phyloP scores from a whole-genome alignment of 2,113 vertebrate genomes.

The Centropus unirufus region DNA sequence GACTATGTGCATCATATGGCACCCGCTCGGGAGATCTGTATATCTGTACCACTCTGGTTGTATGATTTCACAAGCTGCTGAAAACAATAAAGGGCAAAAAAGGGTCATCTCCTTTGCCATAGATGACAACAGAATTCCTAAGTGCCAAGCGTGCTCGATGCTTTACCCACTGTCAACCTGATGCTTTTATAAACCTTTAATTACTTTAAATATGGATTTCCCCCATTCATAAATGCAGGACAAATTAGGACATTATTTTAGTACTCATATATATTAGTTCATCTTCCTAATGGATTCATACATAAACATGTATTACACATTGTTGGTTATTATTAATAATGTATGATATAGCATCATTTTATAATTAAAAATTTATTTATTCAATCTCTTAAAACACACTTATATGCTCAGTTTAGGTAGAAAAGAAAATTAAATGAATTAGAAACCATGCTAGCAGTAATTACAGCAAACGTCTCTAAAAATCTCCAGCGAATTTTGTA shows the following conservation, averaged over 20 bases:
- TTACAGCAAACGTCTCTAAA: conserved; percentile 78
- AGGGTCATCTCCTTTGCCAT: conserved; percentile 15
- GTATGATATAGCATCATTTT: conserved; percentile 75
- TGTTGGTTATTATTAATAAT: conserved; percentile 84
- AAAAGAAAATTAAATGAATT: conserved; percentile 78
- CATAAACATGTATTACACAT: conserved; percentile 75
- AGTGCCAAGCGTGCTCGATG: neutral
- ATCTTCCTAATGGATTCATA: conserved; percentile 76
- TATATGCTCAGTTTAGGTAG: conserved; percentile 73
- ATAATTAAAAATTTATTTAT: conserved; percentile 85
- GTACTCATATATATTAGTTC: conserved; percentile 63
- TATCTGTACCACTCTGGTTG: conserved; percentile 2
- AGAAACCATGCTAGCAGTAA: conserved; percentile 74
- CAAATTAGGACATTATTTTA: conserved; percentile 69
- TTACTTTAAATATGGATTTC: conserved; percentile 29
- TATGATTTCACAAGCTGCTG: conserved; percentile 46
- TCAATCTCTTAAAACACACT: conserved; percentile 77
- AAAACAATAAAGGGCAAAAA: conserved; percentile 45
- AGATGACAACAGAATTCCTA: conserved; percentile 37
- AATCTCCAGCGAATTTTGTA: conserved; percentile 74
- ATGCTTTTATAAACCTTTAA: conserved; percentile 41
- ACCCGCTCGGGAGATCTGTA: conserved; percentile 21
- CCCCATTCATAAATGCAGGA: conserved; percentile 62
- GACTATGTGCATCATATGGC: conserved; percentile 24
- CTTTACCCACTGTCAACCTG: neutral